A percentile compares a stretch with the other conserved stretches of the same genome.
These are phyloP conservation scores for Bradysia coprophila DNA, from an alignment of 1,140 invertebrate genomes.

Conservation along the genomic window DNA sequence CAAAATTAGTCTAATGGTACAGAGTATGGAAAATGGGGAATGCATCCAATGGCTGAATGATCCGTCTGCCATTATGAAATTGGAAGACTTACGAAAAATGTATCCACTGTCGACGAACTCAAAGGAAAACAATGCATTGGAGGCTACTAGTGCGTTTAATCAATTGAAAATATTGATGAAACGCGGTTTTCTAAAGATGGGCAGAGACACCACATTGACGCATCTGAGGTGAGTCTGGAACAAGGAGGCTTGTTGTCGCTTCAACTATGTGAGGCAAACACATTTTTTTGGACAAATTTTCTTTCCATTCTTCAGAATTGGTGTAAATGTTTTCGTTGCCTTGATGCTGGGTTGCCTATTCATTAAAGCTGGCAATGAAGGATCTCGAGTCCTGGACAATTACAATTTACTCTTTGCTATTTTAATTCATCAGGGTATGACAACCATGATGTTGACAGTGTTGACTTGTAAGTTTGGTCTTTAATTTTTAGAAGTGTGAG, in stretches of 20 bases:
- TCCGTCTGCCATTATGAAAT: conserved; percentile 26
- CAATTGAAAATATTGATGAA: conserved; percentile 48
- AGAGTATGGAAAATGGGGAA: conserved; percentile 52
- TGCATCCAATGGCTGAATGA: conserved; percentile 47
- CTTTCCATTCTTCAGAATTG: conserved; percentile 27
- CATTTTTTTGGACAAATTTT: not conserved
- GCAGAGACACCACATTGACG: conserved; percentile 74
- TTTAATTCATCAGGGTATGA: conserved; percentile 68
- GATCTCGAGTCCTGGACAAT: conserved; percentile 54
- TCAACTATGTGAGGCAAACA: no score
- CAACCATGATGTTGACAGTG: conserved; percentile 69
- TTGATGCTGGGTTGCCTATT: conserved; percentile 56
- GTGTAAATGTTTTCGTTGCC: conserved; percentile 50
- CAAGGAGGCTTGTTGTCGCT: not conserved
- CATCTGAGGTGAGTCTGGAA: conserved; percentile 32
- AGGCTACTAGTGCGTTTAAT: conserved; percentile 47
- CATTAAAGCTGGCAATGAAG: conserved; percentile 45
- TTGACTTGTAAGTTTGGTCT: conserved; percentile 48
- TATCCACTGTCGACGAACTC: conserved; percentile 27
- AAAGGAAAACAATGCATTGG: conserved; percentile 23
- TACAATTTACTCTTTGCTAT: conserved; percentile 68
- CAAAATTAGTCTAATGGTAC: conserved; percentile 49
- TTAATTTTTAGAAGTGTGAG: conserved; percentile 1
- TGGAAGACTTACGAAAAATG: conserved; percentile 32
- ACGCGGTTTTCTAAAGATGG: conserved; percentile 49